These are phyloP conservation scores for Neotoxoptera formosana DNA, from an alignment of 1,140 invertebrate species.

Conservation along the genomic window DNA sequence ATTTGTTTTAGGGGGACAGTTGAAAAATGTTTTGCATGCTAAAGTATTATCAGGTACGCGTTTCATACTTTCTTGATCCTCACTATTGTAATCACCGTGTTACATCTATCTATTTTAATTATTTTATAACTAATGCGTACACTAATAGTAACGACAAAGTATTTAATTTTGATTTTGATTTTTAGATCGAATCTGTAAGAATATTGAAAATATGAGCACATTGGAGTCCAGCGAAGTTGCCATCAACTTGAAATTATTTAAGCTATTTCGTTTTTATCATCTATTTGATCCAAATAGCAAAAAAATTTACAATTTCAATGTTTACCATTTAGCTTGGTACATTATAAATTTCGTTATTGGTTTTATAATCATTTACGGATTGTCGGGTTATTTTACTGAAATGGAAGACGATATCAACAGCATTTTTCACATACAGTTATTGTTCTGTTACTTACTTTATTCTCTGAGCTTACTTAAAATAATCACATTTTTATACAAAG, in stretches of 20 bases:
- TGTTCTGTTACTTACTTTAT: background rate
- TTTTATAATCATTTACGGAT: background rate
- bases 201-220: background rate
- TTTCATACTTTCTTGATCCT: no score
- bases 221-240: background rate
- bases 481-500: background rate
- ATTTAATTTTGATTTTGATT: background rate
- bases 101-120: background rate
- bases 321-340: background rate
- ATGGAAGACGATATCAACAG: background rate
- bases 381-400: background rate
- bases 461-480: background rate
- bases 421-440: background rate
- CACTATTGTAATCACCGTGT: no score
- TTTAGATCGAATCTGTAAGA: background rate
- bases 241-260: background rate
- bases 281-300: background rate
- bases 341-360: background rate
- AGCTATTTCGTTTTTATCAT: background rate
- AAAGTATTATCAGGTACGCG: no score
- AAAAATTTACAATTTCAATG: background rate
- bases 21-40: no score
- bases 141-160: background rate
- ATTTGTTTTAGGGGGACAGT: no score
- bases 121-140: background rate